Evolutionary conservation across 2,113 vertebrate species (phyloP), one percentile per base, ranked within the genome.

Genomic region (Eudorcas thomsonii): DNA sequence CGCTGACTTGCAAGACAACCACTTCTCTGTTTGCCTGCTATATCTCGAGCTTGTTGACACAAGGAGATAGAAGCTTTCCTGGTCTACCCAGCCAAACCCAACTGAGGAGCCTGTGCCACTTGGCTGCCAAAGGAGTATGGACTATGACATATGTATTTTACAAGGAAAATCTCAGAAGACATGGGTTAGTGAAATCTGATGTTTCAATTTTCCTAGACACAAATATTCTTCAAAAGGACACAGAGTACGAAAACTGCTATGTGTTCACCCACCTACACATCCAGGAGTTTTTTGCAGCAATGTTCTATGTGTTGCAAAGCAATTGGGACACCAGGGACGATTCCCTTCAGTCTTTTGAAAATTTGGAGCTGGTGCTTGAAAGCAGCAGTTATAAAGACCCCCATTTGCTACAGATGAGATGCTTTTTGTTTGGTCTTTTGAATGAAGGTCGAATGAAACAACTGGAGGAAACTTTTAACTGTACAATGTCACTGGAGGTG

Each of bases 201-300:
- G 57, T 96, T 36, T 90, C 94, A 2, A 2, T 81, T 92, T 98
- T 98, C 64, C 90, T 98, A 84, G 94, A 97, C 0, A 62, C 88
- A 74, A 85, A 97, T 57, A 78, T 98, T 93, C 97, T 98, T 96
- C 97, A 98, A 1, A 94, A 71, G 91, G 98, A 98, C 28, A 43
- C 50, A 13, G 95, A 97, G 17, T 90, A 91, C 52, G 21, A 98
- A 57, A 98, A 97, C 78, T 97, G 97, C 96, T 98, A 98, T 77
- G 86, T 95, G 45, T 98, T 98, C 82, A 83, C 96, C 59, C 96
- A 98, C 57, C 90, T 98, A 39, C 98, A 97, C 33, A 91, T 99
- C 64, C 98, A 98, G 93, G 98, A 98, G 64, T 98, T 98, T 50
- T 98, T 98, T 26, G 98, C 97, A 0, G 98, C 98, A 7, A 30